These are phyloP conservation scores for Uloborus diversus DNA, from an alignment of 1,140 invertebrate species.

Conservation along the genomic window DNA sequence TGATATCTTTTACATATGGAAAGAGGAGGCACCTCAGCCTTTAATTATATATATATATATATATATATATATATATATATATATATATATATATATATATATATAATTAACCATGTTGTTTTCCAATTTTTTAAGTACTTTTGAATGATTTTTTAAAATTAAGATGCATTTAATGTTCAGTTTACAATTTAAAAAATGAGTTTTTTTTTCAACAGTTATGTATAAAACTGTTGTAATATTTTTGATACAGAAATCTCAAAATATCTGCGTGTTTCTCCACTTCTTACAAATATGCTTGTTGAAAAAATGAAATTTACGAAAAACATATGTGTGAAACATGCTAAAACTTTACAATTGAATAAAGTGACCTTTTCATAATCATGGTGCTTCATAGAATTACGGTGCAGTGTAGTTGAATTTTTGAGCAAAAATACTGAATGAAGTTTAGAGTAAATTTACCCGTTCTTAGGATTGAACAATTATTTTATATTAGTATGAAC, in stretches of 20 bases:
- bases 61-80: not conserved
- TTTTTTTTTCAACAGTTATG: not conserved
- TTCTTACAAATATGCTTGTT: not conserved
- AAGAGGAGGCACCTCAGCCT: not conserved
- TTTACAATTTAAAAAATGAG: not conserved
- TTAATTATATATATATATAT: slow-evolving; percentile 4
- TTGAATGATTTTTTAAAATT: not conserved
- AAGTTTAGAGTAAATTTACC: not conserved
- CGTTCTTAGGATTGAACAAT: not conserved
- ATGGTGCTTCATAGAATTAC: not conserved
- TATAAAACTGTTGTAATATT: not conserved
- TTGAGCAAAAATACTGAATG: not conserved
- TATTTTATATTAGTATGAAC: not conserved
- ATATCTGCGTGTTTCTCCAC: not conserved
- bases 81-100: slow-evolving; percentile 14
- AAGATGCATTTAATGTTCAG: not conserved
- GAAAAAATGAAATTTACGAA: not conserved
- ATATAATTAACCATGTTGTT: not conserved
- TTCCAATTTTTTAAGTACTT: slow-evolving; percentile 15
- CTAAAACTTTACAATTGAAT: not conserved
- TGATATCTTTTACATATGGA: not conserved
- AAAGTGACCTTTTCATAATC: not conserved
- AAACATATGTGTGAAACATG: not conserved
- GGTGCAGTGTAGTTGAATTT: not conserved
- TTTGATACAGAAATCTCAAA: not conserved